Evolutionary conservation across 2,113 vertebrate species (phyloP).

Genomic region (Illadopsis cleaveri): DNA sequence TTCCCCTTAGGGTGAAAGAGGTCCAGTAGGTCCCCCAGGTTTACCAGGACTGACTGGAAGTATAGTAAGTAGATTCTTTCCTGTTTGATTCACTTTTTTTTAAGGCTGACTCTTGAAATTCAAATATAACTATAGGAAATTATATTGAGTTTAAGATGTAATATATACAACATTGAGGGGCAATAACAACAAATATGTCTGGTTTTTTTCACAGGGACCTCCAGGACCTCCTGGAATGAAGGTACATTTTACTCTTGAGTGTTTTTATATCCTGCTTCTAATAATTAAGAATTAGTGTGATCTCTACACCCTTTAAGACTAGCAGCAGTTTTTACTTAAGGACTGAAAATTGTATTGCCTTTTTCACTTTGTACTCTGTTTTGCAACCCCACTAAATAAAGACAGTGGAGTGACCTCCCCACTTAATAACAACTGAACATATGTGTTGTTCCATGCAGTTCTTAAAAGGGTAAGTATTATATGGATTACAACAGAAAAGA

Average conservation of each 20-base stretch:
- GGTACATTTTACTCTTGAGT: constrained; percentile 71
- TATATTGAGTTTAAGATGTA: neutral
- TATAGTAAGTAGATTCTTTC: constrained; percentile 78
- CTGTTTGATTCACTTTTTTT: neutral
- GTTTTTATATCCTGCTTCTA: neutral
- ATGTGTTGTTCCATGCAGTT: neutral
- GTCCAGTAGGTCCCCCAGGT: constrained; percentile 83
- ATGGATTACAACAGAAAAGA: neutral
- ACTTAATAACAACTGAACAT: neutral
- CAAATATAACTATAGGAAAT: neutral
- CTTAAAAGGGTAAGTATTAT: neutral
- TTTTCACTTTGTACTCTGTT: neutral
- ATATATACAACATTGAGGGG: neutral
- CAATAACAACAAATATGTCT: neutral
- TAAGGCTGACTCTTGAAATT: neutral
- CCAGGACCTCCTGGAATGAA: constrained; percentile 87
- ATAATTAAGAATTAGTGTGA: neutral
- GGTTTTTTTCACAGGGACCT: constrained; percentile 77
- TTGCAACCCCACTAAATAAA: neutral
- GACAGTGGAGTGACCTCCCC: neutral
- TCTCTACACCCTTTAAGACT: neutral
- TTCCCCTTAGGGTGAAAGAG: constrained; percentile 85
- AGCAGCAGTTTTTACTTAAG: neutral
- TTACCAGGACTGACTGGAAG: constrained; percentile 82
- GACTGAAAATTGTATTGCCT: neutral